These are phyloP conservation scores for Orthochromis indermauri DNA, from an alignment of 2,113 vertebrate genomes.

Conservation along the genomic window DNA sequence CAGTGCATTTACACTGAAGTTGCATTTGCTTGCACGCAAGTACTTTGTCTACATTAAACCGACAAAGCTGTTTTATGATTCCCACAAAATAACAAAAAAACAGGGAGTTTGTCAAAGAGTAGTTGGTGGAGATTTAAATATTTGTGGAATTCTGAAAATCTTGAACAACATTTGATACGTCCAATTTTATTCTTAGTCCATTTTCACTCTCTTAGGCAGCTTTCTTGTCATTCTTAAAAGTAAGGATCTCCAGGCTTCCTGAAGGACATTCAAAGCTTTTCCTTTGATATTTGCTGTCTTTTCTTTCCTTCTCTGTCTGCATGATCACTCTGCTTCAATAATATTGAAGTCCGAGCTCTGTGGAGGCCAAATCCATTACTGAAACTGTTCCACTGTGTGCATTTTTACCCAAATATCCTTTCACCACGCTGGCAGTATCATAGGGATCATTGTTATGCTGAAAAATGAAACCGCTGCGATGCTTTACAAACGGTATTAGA, in stretches of 20 bases:
- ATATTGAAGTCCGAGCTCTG: not conserved
- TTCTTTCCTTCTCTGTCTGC: not conserved
- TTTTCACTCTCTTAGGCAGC: not conserved
- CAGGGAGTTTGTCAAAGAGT: accelerated
- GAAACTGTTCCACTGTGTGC: not conserved
- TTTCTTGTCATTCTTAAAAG: too few species aligned
- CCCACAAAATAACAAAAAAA: not conserved
- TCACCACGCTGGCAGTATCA: accelerated
- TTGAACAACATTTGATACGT: not conserved
- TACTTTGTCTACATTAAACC: not conserved
- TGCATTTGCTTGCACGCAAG: not conserved
- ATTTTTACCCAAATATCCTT: not conserved
- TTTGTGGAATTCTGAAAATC: not conserved
- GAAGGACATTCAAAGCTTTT: not conserved
- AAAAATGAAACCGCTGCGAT: accelerated
- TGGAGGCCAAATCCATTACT: not conserved
- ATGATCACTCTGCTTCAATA: not conserved
- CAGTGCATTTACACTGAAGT: not conserved
- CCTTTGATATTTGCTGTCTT: not conserved
- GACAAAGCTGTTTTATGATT: not conserved
- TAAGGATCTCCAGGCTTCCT: not conserved
- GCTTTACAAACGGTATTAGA: not conserved
- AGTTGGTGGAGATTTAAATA: not conserved
- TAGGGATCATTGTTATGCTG: not conserved
- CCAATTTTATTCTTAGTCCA: not conserved